phyloP scores from a whole-genome alignment of 2,888 invertebrate genomes.

The Caenorhabditis drosophilae region DNA sequence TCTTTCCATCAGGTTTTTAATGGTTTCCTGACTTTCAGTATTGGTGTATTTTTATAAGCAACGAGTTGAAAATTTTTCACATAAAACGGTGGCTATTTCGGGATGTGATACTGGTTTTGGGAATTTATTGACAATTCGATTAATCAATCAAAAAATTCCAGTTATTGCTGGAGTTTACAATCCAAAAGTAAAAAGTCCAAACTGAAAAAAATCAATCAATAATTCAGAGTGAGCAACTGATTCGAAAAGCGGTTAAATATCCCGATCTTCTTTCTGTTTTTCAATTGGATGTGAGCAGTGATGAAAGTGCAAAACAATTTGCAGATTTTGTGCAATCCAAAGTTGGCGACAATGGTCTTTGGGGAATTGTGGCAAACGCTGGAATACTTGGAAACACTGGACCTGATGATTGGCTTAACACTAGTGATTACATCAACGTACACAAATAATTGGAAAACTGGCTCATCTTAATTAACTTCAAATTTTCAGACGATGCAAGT shows the following conservation, averaged over 20 bases:
- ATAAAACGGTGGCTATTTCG: conserved; percentile 45
- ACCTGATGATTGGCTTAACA: conserved; percentile 68
- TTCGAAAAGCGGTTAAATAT: conserved; percentile 15
- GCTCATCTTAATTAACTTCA: neutral
- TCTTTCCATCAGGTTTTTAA: no score
- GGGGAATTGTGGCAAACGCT: conserved; percentile 65
- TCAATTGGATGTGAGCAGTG: conserved; percentile 53
- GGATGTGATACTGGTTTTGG: conserved; percentile 52
- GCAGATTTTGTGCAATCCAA: conserved; percentile 42
- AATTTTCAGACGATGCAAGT: conserved; percentile 44
- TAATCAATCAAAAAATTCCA: conserved; percentile 33
- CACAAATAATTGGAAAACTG: neutral
- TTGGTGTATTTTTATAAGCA: no score
- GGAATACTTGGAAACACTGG: conserved; percentile 61
- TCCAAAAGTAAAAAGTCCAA: conserved; percentile 19
- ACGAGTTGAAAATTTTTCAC: neutral
- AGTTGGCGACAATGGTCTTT: conserved; percentile 32
- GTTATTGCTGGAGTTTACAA: conserved; percentile 46
- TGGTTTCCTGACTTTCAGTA: no score
- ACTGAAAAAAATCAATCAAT: neutral
- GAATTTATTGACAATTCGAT: conserved; percentile 30
- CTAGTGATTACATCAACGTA: conserved; percentile 66
- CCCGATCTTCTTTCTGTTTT: conserved; percentile 34
- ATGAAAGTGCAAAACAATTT: conserved; percentile 53
- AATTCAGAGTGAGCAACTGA: conserved; percentile 49